These are phyloP conservation scores for Gavia stellata DNA, from an alignment of 2,113 vertebrate genomes.

Conservation along the genomic window DNA sequence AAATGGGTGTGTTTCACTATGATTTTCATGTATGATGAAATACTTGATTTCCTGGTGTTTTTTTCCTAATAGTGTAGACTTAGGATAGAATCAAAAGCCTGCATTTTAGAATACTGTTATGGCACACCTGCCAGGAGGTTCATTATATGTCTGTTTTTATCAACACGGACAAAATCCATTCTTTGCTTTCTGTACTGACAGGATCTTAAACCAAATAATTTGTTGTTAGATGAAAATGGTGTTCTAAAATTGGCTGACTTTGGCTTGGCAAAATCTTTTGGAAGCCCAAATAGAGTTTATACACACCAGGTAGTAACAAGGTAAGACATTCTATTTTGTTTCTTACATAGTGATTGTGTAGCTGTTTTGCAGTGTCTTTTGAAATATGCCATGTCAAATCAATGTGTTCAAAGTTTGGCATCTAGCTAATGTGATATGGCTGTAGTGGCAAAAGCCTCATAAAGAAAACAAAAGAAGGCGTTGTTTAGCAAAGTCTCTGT, in stretches of 20 bases:
- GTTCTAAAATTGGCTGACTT: conserved; percentile 97
- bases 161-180: neutral
- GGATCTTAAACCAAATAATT: conserved; percentile 98
- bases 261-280: conserved; percentile 95
- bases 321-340: conserved; percentile 60
- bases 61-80: neutral
- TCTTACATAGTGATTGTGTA: neutral
- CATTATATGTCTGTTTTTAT: neutral
- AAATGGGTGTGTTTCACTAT: neutral
- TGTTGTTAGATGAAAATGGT: conserved; percentile 90
- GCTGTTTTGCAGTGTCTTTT: neutral
- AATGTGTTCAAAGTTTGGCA: neutral
- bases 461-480: neutral
- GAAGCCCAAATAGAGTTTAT: conserved; percentile 94
- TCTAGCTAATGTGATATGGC: neutral
- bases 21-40: neutral
- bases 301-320: conserved; percentile 98
- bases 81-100: neutral
- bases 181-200: conserved; percentile 44
- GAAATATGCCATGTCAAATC: neutral
- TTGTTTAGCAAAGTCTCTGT: neutral
- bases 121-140: neutral
- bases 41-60: neutral
- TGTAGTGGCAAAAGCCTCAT: neutral
- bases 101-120: neutral